Base-by-base conservation (phyloP, 2,113 vertebrate genomes). In the Turdus rufiventris region DNA sequence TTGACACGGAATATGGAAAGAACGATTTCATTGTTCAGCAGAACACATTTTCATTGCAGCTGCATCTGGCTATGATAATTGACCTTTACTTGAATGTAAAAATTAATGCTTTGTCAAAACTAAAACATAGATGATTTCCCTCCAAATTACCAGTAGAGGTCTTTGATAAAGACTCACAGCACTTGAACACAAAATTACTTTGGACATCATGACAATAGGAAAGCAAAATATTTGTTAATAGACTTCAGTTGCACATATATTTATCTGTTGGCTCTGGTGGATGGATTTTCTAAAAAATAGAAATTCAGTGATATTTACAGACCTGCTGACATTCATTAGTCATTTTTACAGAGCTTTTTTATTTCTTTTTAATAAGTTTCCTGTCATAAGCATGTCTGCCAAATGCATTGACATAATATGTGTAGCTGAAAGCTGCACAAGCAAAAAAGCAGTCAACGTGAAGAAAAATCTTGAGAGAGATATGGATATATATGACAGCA, bases 21-120 rank as follows among this genome's bases (percentile, higher is more conserved):
- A 62, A 83, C 8, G 12, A 56, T 85, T 94, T 79, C 61, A 85
- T 70, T 89, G 54, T 91, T 89, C 94, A 76, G 70, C n/a, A 72
- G 74, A 85, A 87, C 29, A 72, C 20, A 0, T 94, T 92, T 89
- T 78, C 66, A 43, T 93, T 89, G 48, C 50, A 51, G 78, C 78
- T 94, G 74, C 66, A 83, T 79, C 62, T 93, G 91, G 54, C 62
- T 88, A 10, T 66, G 42, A 31, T 76, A 66, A 84, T 70, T 96
- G 89, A 95, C 88, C 94, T 97, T 96, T 94, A 76, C 71, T 77
- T 85, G 67, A 91, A 83, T 93, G 63, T 79, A 95, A 95, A 92
- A 95, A 76, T 58, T 83, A 95, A 85, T 96, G 60, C 47, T 94
- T 89, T 79, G 47, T 94, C 91, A 94, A 79, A 95, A 68, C 47